Base-by-base conservation (phyloP, 2,888 invertebrate genomes). In the Aproaerema taeniolella region DNA sequence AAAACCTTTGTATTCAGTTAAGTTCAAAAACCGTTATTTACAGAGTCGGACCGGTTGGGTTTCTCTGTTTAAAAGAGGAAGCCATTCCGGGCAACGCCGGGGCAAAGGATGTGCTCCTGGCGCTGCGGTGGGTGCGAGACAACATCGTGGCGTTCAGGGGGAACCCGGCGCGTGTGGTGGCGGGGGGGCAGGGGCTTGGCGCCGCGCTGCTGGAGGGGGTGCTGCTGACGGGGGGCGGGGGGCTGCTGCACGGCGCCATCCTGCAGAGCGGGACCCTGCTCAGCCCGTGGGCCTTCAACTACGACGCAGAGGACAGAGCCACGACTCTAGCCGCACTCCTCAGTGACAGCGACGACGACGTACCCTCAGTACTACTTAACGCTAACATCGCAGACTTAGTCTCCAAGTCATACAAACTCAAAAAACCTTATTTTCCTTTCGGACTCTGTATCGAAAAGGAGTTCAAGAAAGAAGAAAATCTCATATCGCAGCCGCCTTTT, bases 71-170 rank as follows among this genome's bases (percentile, higher is more conserved):
- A 2, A 59, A 58, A 25, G 63, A 74, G 25, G 74, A 78, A 14
- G 53, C 57, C 41, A 67, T 78, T 31, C 77, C 86, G 10, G 86
- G 85, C 5, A 86, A 86, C 30, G 75, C 71, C 1, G 86, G 76
- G 1, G 59, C 68, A 0, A 86, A 83, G 46, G 85, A 86, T 41
- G 67, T 75, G 0, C 62, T 83, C 0, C 38, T 68, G 28, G 85
- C 79, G 1, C 43, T 86, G 29, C 58, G 80, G 30, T 86, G 86
- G 86, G 61, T 82, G 1, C 57, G 75, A 33, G 86, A 86, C 41
- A 86, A 85, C 43, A 80, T 85, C 3, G 59, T 73, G 1, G 85
- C 83, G 0, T 86, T 86, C 39, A 63, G 67, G 40, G 86, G 86
- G n/a, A 74, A 77, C 41, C 65, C 85, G 1, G 50, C 70, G 2